Evolutionary conservation across 2,113 vertebrate species (phyloP), one percentile per base, ranked within the genome.

Genomic region (Bombycilla garrulus): DNA sequence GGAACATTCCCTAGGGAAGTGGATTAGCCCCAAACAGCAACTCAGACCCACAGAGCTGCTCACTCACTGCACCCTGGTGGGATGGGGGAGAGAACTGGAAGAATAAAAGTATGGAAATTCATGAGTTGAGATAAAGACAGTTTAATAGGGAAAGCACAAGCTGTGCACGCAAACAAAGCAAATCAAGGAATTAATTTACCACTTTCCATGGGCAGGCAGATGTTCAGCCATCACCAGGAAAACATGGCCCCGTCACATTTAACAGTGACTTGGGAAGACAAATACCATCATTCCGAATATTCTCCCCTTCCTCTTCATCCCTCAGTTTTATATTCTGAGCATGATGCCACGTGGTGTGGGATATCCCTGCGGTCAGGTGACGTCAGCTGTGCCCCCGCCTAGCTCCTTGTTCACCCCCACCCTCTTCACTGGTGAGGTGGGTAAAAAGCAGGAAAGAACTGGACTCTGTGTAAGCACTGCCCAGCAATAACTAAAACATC

Each of bases 221-320:
- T 35, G 3, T 58, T 79, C n/a, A 35, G 6, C 24, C 57, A 79
- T 26, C n/a, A 6, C n/a, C 66, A 35, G 38, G 60, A 51, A 31
- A 66, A 17, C 53, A 60, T 21, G 12, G 15, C 8, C 26, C 3
- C 2, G 10, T 35, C 20, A 40, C 17, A n/a, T 26, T 11, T 31
- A 31, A 12, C 14, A 12, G 29, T 54, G 15, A 18, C 12, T 45
- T 71, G 33, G 24, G 51, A 66, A 66, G 58, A 40, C n/a, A 66
- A 66, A 72, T 5, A 16, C n/a, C 2, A 12, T 60, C 45, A 16
- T 21, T 78, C n/a, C 0, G 0, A 58, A 14, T 3, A 7, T 53
- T 40, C 26, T 12, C 25, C 5, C 4, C 29, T 66, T 80, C 19
- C 42, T 62, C 29, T 31, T 71, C 28, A 51, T 28, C 18, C 11